Evolutionary conservation across 2,888 invertebrate genomes (phyloP), one percentile per base, ranked within the genome.

Genomic region (Drosophila acutilabella): DNA sequence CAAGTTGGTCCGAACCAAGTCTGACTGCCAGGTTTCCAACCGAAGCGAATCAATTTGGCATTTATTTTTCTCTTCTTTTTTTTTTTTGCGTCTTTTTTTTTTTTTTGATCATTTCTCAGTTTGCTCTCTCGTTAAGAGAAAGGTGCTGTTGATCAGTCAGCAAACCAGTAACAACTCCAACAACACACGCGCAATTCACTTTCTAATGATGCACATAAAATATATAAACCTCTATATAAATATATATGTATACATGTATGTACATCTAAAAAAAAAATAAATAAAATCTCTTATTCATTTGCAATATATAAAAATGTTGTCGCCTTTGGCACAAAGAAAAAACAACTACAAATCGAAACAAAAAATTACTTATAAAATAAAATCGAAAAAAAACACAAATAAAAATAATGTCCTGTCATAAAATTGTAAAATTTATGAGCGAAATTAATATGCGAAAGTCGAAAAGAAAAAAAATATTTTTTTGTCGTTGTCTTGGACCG

Each of bases 11-110:
- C 20, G 60, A 16, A 30, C 45, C 59, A 70, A 64, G 60, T 53
- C 53, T 71, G 64, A 56, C 64, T 45, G 48, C 38, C 65, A 60
- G 42, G 60, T 71, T 74, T 71, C 4, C 59, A 74, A 54, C 67
- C 74, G 65, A 62, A 67, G 56, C 78, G 68, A 74, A 74, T 74
- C 62, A 72, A 81, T 81, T 77, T 81, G 79, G 85, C 88, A 74
- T 67, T 81, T 65, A 30, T 57, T 44, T 56, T 33, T 64, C 64
- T 60, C 40, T 16, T 42, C 14, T 60, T 44, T 53, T 47, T 44
- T 53, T 47, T 47, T 51, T 60, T 47, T 14, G 44, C 20, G 53
- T 52, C 64, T 26, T 48, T 20, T 33, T 54, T 40, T 50, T 44
- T 45, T 18, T 36, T 38, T 13, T 50, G 51, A 8, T 42, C 58